Percentiles rank a stretch among this genome's conserved stretches.
Evolutionary conservation across 2,113 vertebrate species (phyloP).

Genomic region (Lampris megalopsis): DNA sequence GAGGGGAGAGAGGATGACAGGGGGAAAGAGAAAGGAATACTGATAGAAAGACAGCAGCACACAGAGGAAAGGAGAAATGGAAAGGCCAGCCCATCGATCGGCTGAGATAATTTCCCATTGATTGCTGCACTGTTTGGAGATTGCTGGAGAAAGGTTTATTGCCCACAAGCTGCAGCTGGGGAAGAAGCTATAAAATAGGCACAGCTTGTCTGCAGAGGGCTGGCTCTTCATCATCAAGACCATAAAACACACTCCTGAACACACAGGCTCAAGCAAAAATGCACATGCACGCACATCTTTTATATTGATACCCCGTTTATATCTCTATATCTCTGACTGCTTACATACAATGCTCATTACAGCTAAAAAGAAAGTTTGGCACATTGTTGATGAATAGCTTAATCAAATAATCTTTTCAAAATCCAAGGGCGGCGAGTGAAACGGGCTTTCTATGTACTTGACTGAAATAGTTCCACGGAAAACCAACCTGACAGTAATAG

Average conservation of each 20-base stretch:
- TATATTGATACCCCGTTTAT: slow-evolving; percentile 33
- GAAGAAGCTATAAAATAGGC: slow-evolving; percentile 78
- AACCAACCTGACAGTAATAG: slow-evolving; percentile 70
- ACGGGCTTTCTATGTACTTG: slow-evolving; percentile 60
- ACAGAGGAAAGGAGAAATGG: slow-evolving; percentile 61
- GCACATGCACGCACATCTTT: slow-evolving; percentile 2
- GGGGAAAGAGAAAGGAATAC: slow-evolving; percentile 46
- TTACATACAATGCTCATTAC: slow-evolving; percentile 49
- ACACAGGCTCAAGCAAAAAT: slow-evolving; percentile 16
- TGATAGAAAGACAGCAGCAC: slow-evolving; percentile 55
- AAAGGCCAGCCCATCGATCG: slow-evolving; percentile 81
- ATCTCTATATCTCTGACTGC: slow-evolving; percentile 47
- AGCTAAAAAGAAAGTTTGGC: slow-evolving; percentile 37
- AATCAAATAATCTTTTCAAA: slow-evolving; percentile 51
- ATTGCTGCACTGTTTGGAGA: slow-evolving; percentile 84
- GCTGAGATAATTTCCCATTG: slow-evolving; percentile 85
- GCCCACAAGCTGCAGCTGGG: slow-evolving; percentile 79
- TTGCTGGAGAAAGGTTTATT: slow-evolving; percentile 84
- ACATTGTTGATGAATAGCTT: slow-evolving; percentile 40
- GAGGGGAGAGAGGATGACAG: slow-evolving; percentile 1
- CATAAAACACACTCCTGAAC: slow-evolving; percentile 49
- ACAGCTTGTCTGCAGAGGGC: slow-evolving; percentile 74
- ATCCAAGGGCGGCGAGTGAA: slow-evolving; percentile 58
- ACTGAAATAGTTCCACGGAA: slow-evolving; percentile 57
- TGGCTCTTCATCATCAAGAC: slow-evolving; percentile 64